Evolutionary conservation across 2,888 invertebrate genomes (phyloP), one percentile per base, ranked within the genome.

Genomic region (Diadegma fenestrale): DNA sequence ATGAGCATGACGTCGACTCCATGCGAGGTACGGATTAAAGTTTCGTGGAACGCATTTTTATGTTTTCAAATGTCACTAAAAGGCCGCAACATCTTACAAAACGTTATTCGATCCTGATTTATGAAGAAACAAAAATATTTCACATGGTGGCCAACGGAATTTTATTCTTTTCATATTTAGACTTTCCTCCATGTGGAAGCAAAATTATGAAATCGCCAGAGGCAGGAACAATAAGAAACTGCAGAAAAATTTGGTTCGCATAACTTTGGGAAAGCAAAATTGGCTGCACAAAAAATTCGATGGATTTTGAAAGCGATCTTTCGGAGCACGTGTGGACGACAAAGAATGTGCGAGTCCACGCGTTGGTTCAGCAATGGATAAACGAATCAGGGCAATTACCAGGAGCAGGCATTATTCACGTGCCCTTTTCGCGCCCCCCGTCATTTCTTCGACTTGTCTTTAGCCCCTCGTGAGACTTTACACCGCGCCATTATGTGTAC

Each of bases 31-130:
- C 41, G 80, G 80, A 85, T 85, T 79, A 85, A 80, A 64, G 61
- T 61, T 80, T 82, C 82, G 72, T 19, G 30, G 82, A 85, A 79
- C 51, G 30, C 43, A 85, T 82, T 82, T 80, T 66, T 26, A 41
- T 22, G 0, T 41, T 83, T 22, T 48, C 61, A 48, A 45, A 64
- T 43, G 33, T n/a, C 26, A 76, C 41, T 41, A 61, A 19, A 43
- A 73, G 22, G 64, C 22, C 43, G 43, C 7, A 43, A 54, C 51
- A 68, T 68, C 33, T 12, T 61, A 54, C 10, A 5, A 58, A 72
- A 41, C 41, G 22, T n/a, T n/a, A 12, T 19, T 64, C 43, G 30
- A 37, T 37, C 14, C 8, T n/a, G 12, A 37, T 71, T 19, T 17
- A 22, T n/a, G 17, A 45, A 48, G 45, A 58, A 64, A 75, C 22